Evolutionary conservation across 2,113 vertebrate genomes (phyloP), one percentile per base, ranked within the genome.

Genomic region (Lampris incognitus): DNA sequence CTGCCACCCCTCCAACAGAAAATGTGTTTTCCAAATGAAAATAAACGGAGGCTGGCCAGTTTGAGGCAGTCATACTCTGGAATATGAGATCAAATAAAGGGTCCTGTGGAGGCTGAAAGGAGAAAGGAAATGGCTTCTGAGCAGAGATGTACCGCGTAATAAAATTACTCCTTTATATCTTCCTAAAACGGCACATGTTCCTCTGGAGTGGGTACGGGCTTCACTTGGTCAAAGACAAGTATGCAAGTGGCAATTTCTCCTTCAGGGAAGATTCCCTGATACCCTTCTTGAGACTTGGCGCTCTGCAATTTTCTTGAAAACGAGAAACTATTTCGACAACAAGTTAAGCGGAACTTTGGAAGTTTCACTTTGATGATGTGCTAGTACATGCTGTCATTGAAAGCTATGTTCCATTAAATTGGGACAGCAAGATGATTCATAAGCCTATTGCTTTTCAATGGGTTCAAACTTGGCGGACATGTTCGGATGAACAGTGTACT

Each of bases 21-120:
- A 95, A 95, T 94, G 92, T 94, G 93, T 94, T 95, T 94, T 94
- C 92, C 93, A 94, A 95, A 94, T 94, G 93, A 95, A 95, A 95
- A 94, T 94, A 94, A 94, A 93, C 92, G 90, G 87, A 92, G 91
- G 89, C 90, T 80, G 84, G 89, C 89, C 85, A 86, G 94, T 94
- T 90, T 89, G 87, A 93, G 89, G 91, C 94, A 89, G 93, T 90
- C 92, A 86, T 89, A 92, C 88, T 91, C 91, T 41, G 89, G 92
- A 94, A 94, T 94, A 94, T 94, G 92, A 94, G 94, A 94, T 95
- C 93, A 95, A 94, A 95, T 94, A 94, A 95, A 94, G 90, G 88
- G 91, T 92, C 92, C 92, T 88, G 93, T 89, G 89, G 90, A 82
- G 92, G 89, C 90, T 93, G 92, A 94, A 93, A 91, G 83, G 88